Conservation (phyloP, 2,888 invertebrate genomes). For the Eledona agricola region DNA sequence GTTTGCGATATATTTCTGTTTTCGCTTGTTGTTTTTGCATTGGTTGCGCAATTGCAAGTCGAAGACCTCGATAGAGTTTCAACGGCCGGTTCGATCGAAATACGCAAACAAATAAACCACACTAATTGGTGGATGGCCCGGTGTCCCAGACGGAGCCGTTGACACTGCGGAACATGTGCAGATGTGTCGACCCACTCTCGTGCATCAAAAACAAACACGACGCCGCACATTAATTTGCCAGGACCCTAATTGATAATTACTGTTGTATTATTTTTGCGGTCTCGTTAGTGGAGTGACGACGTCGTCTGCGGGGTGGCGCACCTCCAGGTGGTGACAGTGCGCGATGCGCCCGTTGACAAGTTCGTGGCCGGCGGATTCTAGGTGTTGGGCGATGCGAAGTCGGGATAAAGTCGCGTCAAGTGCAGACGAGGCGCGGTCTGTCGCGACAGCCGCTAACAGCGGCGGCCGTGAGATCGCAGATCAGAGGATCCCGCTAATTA, state of each 20-base stretch:
- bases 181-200: constrained; percentile 5
- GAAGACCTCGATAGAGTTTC: too few relatives aligned
- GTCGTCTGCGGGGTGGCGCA: constrained; percentile 13
- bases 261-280: constrained; percentile 21
- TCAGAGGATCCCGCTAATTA: constrained; percentile 41
- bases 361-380: too few relatives aligned
- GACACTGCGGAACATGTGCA: constrained; percentile 3
- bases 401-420: constrained; percentile 23
- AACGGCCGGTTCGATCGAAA: too few relatives aligned
- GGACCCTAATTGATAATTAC: constrained; percentile 28
- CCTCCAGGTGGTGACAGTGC: constrained; percentile 7
- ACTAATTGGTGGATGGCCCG: too few relatives aligned
- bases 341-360: constrained; percentile 3
- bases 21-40: too few relatives aligned
- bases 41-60: too few relatives aligned
- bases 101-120: too few relatives aligned
- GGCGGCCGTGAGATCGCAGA: constrained; percentile 40
- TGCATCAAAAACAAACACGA: constrained; percentile 7
- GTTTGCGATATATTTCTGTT: too few relatives aligned
- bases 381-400: too few relatives aligned
- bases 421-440: constrained; percentile 39
- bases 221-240: constrained; percentile 11
- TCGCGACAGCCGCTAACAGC: constrained; percentile 41
- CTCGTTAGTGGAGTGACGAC: constrained; percentile 26
- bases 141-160: constrained; percentile 2